Conservation (phyloP, 2,113 vertebrate species). For the Montifringilla adamsi region DNA sequence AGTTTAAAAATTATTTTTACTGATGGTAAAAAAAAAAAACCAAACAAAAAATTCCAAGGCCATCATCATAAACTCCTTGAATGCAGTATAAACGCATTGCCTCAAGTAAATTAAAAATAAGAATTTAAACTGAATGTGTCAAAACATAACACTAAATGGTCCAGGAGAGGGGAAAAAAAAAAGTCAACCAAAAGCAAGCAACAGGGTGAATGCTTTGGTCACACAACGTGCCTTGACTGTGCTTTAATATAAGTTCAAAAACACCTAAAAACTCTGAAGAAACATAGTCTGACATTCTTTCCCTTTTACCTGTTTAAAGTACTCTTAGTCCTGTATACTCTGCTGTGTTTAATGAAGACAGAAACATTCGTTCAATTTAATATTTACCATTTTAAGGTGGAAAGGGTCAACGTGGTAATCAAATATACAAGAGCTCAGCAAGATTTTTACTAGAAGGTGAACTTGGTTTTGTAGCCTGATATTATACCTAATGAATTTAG, state of each 20-base stretch:
- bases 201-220: background rate
- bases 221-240: background rate
- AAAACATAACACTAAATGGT: background rate
- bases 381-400: background rate
- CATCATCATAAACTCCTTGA: background rate
- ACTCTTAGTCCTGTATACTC: background rate
- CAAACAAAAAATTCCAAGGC: rapidly evolving
- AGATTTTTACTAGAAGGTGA: background rate
- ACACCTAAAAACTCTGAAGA: background rate
- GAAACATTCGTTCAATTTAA: background rate
- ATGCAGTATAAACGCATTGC: background rate
- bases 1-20: background rate
- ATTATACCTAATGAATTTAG: background rate
- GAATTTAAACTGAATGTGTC: background rate
- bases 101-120: background rate
- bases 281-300: background rate
- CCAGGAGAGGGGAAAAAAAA: rapidly evolving
- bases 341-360: background rate
- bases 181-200: background rate
- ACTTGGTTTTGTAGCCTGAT: background rate
- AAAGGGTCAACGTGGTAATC: background rate
- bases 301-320: background rate
- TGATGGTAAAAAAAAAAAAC: background rate
- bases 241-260: background rate
- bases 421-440: background rate